Conservation (phyloP, 2,797 vertebrate species). For the Menidia menidia region DNA sequence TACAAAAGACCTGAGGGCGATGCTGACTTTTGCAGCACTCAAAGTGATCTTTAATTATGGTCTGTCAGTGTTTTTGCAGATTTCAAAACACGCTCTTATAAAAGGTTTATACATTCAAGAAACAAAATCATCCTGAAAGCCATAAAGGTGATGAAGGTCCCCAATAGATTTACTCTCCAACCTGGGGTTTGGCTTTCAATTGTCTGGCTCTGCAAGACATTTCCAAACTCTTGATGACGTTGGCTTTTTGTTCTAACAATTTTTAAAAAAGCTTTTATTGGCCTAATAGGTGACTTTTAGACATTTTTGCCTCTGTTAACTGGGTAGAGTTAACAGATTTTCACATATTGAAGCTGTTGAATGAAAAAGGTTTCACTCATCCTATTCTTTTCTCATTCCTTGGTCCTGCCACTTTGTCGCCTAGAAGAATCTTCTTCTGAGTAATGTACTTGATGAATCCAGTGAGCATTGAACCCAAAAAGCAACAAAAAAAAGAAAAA, state of each 20-base stretch:
- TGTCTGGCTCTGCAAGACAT: constrained; percentile 13
- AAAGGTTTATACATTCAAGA: constrained; percentile 59
- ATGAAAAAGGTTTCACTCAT: constrained; percentile 13
- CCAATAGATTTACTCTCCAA: constrained; percentile 46
- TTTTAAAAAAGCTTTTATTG: constrained; percentile 7
- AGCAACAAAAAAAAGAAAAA: too few relatives aligned
- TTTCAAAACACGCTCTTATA: constrained; percentile 69
- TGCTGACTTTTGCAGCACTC: constrained; percentile 66
- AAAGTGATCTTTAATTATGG: constrained; percentile 69
- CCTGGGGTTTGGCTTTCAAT: neutral
- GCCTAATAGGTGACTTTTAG: constrained; percentile 4
- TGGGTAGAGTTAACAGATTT: constrained; percentile 21
- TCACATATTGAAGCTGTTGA: constrained; percentile 17
- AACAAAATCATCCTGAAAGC: constrained; percentile 49
- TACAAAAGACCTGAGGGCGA: constrained; percentile 67
- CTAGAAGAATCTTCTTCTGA: neutral
- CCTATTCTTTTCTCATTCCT: neutral
- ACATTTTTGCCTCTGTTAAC: constrained; percentile 7
- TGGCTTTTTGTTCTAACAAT: constrained; percentile 19
- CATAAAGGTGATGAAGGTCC: constrained; percentile 57
- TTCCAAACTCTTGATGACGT: constrained; percentile 23
- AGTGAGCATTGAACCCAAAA: too few relatives aligned
- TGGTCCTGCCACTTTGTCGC: neutral
- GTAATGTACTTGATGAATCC: neutral
- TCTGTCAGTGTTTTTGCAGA: constrained; percentile 59